Evolutionary conservation across 2,113 vertebrate genomes (phyloP).

Genomic region (Tinamus guttatus): DNA sequence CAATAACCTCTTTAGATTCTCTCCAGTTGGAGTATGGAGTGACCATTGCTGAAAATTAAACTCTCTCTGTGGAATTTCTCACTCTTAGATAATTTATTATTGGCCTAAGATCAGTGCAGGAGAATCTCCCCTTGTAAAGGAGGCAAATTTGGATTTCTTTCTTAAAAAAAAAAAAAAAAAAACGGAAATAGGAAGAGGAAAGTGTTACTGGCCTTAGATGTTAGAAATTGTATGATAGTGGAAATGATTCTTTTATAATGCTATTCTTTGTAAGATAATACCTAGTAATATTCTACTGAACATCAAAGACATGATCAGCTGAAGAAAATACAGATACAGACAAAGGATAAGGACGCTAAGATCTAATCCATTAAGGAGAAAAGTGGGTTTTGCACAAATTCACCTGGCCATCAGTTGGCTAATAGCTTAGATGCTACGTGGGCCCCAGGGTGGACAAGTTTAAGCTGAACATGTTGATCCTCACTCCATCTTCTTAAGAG

Average conservation of each 20-base stretch:
- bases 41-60: background rate
- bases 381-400: background rate
- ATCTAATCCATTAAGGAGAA: background rate
- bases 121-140: background rate
- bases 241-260: accelerated
- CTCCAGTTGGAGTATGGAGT: background rate
- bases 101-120: background rate
- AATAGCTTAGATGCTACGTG: background rate
- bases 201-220: background rate
- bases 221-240: background rate
- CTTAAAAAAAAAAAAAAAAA: background rate
- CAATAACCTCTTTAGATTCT: background rate
- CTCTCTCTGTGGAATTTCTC: background rate
- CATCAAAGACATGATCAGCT: background rate
- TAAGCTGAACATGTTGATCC: background rate
- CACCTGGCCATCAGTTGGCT: accelerated
- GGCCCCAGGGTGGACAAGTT: background rate
- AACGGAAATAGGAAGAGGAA: background rate
- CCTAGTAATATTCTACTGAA: background rate
- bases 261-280: background rate
- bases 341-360: background rate
- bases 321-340: background rate
- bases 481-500: background rate
- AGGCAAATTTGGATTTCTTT: background rate
- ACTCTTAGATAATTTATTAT: background rate